Percentiles rank a stretch among this genome's conserved stretches.
These are phyloP conservation scores for Meloidogyne floridensis DNA, from an alignment of 1,140 invertebrate species.

Conservation along the genomic window DNA sequence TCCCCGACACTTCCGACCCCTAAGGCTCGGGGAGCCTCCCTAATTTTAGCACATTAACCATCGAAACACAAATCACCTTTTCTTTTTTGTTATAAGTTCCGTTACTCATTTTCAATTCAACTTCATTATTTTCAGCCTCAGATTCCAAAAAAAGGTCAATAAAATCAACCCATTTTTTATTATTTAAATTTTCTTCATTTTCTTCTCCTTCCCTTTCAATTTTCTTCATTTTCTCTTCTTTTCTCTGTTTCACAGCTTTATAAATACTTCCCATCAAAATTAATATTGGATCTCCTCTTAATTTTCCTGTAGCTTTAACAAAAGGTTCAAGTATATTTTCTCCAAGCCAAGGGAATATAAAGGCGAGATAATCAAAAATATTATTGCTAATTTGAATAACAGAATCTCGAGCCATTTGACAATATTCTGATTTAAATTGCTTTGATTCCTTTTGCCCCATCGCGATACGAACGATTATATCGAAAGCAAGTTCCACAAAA, in stretches of 20 bases:
- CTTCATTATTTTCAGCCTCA: neutral
- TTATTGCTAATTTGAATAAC: constrained; percentile 14
- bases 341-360: constrained; percentile 21
- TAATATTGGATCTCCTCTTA: neutral
- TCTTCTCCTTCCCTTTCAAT: constrained; percentile 8
- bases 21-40: too few relatives aligned
- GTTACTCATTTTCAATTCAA: neutral
- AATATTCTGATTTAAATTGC: constrained; percentile 44
- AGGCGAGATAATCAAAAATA: constrained; percentile 21
- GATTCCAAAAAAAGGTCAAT: constrained; percentile 52
- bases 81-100: neutral
- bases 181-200: neutral
- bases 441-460: constrained; percentile 51
- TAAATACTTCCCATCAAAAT: constrained; percentile 11
- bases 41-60: too few relatives aligned
- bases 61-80: neutral
- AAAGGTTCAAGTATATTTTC: neutral
- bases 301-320: neutral
- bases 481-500: constrained; percentile 58
- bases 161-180: constrained; percentile 47
- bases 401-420: neutral
- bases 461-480: constrained; percentile 52
- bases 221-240: constrained; percentile 1
- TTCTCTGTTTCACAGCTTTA: constrained; percentile 15
- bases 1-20: too few relatives aligned